Percentiles rank a stretch among this genome's conserved stretches.
phyloP scores from a whole-genome alignment of 2,113 vertebrate species.

The Atrichornis clamosus region DNA sequence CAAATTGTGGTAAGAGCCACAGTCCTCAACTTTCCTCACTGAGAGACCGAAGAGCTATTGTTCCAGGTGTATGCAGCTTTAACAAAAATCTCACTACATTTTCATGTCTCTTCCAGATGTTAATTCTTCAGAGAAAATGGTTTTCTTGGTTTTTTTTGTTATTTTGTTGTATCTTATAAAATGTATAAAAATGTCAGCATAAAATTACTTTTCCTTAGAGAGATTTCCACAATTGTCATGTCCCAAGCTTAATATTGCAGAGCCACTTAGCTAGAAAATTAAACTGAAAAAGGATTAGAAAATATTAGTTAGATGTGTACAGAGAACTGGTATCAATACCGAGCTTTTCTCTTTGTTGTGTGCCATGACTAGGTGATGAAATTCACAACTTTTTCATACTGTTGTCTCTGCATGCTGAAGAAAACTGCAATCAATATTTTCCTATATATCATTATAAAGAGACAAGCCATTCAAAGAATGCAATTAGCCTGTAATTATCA shows the following conservation, averaged over 20 bases:
- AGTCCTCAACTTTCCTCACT: not conserved
- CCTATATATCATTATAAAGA: conserved; percentile 61
- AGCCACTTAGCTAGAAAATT: not conserved
- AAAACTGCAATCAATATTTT: conserved; percentile 67
- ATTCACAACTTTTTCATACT: conserved; percentile 26
- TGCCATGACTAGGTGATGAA: not conserved
- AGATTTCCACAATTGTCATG: not conserved
- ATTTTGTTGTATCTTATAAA: not conserved
- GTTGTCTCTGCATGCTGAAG: not conserved
- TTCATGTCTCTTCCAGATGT: not conserved
- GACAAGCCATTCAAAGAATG: conserved; percentile 63
- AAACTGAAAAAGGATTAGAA: not conserved
- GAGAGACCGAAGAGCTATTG: not conserved
- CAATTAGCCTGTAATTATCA: conserved; percentile 76
- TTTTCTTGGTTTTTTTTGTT: not conserved
- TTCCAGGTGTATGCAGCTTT: not conserved
- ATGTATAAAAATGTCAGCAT: not conserved
- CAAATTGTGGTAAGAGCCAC: not conserved
- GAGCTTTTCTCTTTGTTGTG: not conserved
- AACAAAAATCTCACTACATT: not conserved
- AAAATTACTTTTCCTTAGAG: not conserved
- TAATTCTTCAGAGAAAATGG: not conserved
- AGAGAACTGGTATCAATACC: not conserved
- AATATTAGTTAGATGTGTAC: not conserved
- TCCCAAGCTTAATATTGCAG: not conserved